Conservation (phyloP, 2,888 invertebrate species). For the Caenorhabditis zanzibari region DNA sequence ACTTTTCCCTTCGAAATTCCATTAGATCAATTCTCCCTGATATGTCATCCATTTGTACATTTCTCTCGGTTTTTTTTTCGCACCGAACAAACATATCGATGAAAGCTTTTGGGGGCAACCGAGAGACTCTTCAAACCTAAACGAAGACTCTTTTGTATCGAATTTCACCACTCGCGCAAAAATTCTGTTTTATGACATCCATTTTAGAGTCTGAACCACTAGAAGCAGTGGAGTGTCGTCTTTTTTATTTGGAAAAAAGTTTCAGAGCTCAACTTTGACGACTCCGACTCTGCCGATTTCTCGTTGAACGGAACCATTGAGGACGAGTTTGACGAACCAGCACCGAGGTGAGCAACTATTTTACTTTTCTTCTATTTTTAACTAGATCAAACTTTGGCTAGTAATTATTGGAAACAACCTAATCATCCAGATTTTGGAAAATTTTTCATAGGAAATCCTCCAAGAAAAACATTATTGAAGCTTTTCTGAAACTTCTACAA, state of each 20-base stretch:
- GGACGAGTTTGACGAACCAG: conserved; percentile 59
- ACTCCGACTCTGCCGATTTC: conserved; percentile 61
- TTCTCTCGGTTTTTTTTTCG: conserved; percentile 25
- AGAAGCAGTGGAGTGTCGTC: conserved; percentile 11
- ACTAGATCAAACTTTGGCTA: too few relatives aligned
- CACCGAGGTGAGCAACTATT: conserved; percentile 32
- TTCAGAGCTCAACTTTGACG: conserved; percentile 68
- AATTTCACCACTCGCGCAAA: conserved; percentile 40
- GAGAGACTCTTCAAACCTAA: conserved; percentile 47
- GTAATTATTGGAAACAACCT: too few relatives aligned
- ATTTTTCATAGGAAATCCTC: too few relatives aligned
- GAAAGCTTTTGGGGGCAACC: background rate
- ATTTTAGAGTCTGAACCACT: conserved; percentile 15
- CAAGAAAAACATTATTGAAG: too few relatives aligned
- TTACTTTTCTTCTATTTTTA: background rate
- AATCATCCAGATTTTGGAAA: too few relatives aligned
- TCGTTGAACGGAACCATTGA: conserved; percentile 59
- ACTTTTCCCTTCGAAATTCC: conserved; percentile 12
- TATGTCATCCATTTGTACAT: conserved; percentile 21
- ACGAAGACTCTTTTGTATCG: conserved; percentile 46
- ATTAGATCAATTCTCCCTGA: background rate
- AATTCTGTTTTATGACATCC: conserved; percentile 53
- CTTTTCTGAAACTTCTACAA: too few relatives aligned
- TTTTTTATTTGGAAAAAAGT: background rate
- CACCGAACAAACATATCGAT: conserved; percentile 50